Conservation (phyloP, 2,888 invertebrate species). For the Drosophila koepferae region DNA sequence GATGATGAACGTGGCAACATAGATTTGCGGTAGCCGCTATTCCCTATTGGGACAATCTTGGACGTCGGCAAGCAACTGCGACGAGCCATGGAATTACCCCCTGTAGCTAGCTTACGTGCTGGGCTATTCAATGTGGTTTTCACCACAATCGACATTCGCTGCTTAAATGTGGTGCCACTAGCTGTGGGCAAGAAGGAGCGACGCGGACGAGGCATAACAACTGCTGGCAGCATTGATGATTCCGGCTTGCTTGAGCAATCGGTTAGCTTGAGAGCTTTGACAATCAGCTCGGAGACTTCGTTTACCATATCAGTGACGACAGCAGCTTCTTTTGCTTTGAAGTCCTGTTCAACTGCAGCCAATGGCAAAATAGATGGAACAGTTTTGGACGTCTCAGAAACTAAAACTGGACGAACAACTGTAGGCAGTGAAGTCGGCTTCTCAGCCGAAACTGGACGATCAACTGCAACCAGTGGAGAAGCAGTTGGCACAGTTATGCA, state of each 20-base stretch:
- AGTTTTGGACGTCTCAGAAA: conserved; percentile 32
- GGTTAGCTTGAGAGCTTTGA: conserved; percentile 72
- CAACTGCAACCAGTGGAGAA: neutral
- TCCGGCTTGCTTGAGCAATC: conserved; percentile 30
- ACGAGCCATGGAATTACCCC: conserved; percentile 22
- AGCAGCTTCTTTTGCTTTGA: conserved; percentile 5
- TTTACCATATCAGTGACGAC: conserved; percentile 45
- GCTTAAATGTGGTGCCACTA: conserved; percentile 65
- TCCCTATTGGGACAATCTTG: conserved; percentile 1
- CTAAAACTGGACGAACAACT: neutral
- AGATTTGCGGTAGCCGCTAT: conserved; percentile 29
- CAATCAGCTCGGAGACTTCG: conserved; percentile 76
- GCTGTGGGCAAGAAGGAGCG: conserved; percentile 61
- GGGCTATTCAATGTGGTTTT: conserved; percentile 83
- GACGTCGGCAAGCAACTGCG: conserved; percentile 60
- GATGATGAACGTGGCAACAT: conserved; percentile 14
- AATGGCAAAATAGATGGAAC: conserved; percentile 9
- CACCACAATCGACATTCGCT: conserved; percentile 83
- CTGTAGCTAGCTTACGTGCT: conserved; percentile 67
- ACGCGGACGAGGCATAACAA: conserved; percentile 41
- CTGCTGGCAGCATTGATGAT: conserved; percentile 1
- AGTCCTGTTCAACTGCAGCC: neutral
- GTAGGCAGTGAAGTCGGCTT: conserved; percentile 28
- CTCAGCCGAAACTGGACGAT: conserved; percentile 15
- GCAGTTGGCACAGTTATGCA: conserved; percentile 22